Evolutionary conservation across 1,140 invertebrate genomes (phyloP).

Genomic region (Temnothorax nylanderi): DNA sequence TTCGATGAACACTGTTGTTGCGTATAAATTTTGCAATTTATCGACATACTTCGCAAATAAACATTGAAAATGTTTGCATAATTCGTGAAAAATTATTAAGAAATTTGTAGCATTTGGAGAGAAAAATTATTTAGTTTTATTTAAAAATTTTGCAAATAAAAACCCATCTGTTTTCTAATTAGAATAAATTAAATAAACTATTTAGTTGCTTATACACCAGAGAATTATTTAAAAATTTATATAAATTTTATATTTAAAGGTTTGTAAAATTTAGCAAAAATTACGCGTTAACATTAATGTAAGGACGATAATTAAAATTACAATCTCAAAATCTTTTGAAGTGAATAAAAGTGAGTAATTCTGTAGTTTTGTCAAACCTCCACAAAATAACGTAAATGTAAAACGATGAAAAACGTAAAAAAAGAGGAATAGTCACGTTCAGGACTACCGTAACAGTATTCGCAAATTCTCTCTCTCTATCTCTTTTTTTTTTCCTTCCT

Average conservation of each 20-base stretch:
- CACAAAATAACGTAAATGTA: not conserved
- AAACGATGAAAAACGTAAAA: not conserved
- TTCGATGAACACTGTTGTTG: not conserved
- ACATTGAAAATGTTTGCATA: constrained; percentile 6
- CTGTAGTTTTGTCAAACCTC: not conserved
- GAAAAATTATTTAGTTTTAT: not conserved
- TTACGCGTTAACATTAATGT: no score
- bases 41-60: not conserved
- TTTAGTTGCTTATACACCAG: not conserved
- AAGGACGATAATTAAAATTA: not conserved
- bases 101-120: not conserved
- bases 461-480: not conserved
- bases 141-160: not conserved
- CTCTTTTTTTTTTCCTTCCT: not conserved
- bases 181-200: not conserved
- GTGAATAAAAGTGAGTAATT: not conserved
- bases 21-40: constrained; percentile 24
- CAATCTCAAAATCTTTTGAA: not conserved
- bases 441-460: not conserved
- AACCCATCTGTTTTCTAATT: not conserved
- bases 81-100: constrained; percentile 22
- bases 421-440: not conserved
- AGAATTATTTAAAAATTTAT: not conserved
- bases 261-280: not conserved
- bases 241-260: no score